These are phyloP conservation scores for Loxodonta africana DNA, from an alignment of 2,113 vertebrate species.

Conservation along the genomic window DNA sequence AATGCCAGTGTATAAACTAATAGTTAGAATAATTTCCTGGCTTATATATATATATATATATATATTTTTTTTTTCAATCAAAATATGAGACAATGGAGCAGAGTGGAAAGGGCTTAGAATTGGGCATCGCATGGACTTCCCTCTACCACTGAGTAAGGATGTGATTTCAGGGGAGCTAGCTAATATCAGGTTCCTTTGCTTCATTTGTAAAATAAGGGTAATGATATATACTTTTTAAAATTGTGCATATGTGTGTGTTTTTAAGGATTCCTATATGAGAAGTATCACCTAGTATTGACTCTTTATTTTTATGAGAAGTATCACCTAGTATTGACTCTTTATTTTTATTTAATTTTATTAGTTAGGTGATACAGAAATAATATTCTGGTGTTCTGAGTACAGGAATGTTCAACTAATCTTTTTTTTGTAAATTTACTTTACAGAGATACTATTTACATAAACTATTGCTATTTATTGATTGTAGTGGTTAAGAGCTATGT, in stretches of 20 bases:
- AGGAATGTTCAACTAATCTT: background rate
- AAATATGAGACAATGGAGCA: background rate
- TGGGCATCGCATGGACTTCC: background rate
- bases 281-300: background rate
- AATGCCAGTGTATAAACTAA: background rate
- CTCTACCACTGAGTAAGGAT: background rate
- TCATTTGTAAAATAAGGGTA: background rate
- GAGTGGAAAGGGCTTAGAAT: background rate
- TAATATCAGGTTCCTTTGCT: background rate
- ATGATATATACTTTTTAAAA: background rate
- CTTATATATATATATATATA: background rate
- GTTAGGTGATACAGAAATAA: background rate
- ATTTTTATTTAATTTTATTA: constrained; percentile 5
- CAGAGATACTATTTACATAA: background rate
- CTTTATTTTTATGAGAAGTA: background rate
- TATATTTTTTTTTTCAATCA: background rate
- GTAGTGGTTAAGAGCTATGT: no score
- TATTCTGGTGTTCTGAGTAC: background rate
- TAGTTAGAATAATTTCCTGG: background rate
- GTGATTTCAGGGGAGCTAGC: background rate
- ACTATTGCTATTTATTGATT: no score
- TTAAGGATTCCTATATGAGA: background rate
- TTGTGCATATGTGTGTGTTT: background rate
- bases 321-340: background rate
- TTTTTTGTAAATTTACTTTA: background rate